A percentile compares a stretch with the other conserved stretches of the same genome.
Evolutionary conservation across 2,113 vertebrate species (phyloP).

Genomic region (Rhea pennata): DNA sequence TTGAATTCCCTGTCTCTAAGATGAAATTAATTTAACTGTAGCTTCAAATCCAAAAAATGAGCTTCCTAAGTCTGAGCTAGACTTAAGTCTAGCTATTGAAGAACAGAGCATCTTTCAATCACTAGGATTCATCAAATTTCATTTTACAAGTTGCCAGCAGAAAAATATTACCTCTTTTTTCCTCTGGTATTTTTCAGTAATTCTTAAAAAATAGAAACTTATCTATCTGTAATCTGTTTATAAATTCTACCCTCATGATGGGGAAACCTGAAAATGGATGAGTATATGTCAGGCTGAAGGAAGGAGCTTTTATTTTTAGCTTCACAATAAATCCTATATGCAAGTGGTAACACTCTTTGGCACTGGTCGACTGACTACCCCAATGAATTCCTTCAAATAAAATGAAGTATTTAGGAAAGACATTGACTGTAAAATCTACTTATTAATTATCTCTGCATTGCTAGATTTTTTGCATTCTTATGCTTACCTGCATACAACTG

Average conservation of each 20-base stretch:
- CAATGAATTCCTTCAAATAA: not conserved
- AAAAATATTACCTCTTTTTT: not conserved
- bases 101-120: not conserved
- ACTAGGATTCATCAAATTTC: not conserved
- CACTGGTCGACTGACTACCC: not conserved
- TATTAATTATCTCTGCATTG: not conserved
- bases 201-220: constrained; percentile 26
- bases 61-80: accelerated
- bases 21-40: not conserved
- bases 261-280: constrained; percentile 2
- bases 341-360: not conserved
- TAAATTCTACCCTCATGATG: not conserved
- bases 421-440: not conserved
- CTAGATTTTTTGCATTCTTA: not conserved
- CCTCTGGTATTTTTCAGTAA: not conserved
- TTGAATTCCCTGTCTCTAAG: not conserved
- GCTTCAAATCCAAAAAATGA: not conserved
- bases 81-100: not conserved
- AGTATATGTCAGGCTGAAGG: not conserved
- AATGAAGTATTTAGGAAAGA: not conserved
- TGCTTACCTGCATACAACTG: not conserved
- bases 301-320: not conserved
- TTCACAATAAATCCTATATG: not conserved
- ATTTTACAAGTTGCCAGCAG: not conserved
- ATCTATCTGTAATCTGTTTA: constrained; percentile 15